Base-by-base conservation (phyloP, 2,888 invertebrate genomes). In the Cerastis leucographa region DNA sequence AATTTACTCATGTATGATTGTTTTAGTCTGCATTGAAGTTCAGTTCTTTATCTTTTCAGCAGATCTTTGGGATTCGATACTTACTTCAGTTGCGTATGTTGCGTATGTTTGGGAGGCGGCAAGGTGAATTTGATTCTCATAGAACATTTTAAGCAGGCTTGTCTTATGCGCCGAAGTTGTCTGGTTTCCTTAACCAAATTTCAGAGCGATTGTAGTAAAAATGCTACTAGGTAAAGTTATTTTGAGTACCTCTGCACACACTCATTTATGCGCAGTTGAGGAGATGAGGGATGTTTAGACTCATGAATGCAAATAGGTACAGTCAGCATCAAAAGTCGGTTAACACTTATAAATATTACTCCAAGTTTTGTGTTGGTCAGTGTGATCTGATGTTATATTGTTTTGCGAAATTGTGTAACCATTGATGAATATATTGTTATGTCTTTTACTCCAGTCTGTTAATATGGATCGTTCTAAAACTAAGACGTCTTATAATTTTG, bases 81-180 rank as follows among this genome's bases (percentile, higher is more conserved):
- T 78, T 72, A 67, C 40, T 73, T 73, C n/a, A 67, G 29, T 74
- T 35, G 14, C 29, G n/a, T 44, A n/a, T n/a, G n/a, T n/a, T n/a
- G n/a, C n/a, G 9, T 61, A 17, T 72, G 6, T 68, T 81, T 69
- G 25, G 56, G 64, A 29, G 73, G 44, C 17, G 35, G 25, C 12
- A 9, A n/a, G 9, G 69, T 59, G 25, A 25, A 46, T 14, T 51
- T 65, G 51, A 74, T 46, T 72, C 74, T 61, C 65, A 66, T 56
- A 9, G 77, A 44, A 59, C 83, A 78, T 69, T 84, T 81, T 67
- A 76, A 56, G 8, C 83, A 81, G 1, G 72, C 83, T 54, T 83
- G 76, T 59, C 69, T 76, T 44, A 46, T 64, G 40, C 72, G 59
- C 17, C 71, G 51, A 59, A 42, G 3, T n/a, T 49, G 44, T 66